These are phyloP conservation scores for Gavialis gangeticus DNA, from an alignment of 2,113 vertebrate species.

Conservation along the genomic window DNA sequence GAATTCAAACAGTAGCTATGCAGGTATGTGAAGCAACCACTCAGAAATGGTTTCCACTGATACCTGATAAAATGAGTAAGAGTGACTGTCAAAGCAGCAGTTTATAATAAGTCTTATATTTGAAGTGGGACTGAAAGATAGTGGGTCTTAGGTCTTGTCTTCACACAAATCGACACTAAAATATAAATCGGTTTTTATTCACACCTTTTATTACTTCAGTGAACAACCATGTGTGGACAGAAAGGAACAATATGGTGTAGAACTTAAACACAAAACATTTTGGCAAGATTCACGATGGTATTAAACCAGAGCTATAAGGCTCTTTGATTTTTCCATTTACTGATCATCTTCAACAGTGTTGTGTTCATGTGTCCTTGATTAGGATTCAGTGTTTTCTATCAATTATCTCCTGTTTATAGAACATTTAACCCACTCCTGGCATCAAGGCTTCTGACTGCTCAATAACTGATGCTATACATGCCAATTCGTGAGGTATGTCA, in stretches of 20 bases:
- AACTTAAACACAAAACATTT: no score
- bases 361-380: not conserved
- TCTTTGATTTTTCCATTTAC: not conserved
- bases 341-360: not conserved
- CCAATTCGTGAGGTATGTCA: not conserved
- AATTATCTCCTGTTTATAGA: fast-evolving
- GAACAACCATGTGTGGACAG: not conserved
- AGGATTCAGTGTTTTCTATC: not conserved
- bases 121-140: not conserved
- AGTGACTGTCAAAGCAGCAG: not conserved
- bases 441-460: not conserved
- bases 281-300: no score
- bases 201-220: not conserved
- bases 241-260: no score
- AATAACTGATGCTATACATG: not conserved
- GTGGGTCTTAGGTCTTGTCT: not conserved
- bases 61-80: not conserved
- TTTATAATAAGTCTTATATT: not conserved
- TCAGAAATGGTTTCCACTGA: not conserved
- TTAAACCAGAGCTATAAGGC: not conserved
- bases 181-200: not conserved
- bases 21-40: not conserved
- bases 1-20: constrained; percentile 3
- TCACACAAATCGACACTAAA: not conserved
- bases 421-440: not conserved